Percentiles rank a stretch among this genome's conserved stretches.
phyloP scores from a whole-genome alignment of 2,797 vertebrate genomes.

The Todus mexicanus region DNA sequence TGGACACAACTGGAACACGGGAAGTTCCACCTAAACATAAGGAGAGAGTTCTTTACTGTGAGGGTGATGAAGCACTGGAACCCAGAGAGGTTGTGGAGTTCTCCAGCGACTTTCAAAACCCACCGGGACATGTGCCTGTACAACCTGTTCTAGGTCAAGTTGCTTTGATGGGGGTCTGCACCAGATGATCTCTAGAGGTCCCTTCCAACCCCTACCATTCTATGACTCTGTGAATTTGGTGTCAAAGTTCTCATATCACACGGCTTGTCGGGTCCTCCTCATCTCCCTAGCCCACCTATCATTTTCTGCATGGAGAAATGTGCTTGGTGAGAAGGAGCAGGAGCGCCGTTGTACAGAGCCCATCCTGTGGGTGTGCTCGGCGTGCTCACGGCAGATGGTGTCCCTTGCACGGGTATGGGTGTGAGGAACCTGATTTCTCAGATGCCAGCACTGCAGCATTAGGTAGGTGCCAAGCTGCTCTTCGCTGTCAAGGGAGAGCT shows the following conservation, averaged over 20 bases:
- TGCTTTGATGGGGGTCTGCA: neutral
- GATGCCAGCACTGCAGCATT: neutral
- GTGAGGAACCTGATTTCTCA: neutral
- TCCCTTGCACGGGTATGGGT: accelerated
- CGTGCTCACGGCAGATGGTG: neutral
- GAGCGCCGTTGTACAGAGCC: neutral
- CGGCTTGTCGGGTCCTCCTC: neutral
- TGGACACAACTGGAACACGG: no score
- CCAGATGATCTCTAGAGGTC: neutral
- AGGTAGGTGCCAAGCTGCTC: neutral
- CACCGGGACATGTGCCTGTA: no score
- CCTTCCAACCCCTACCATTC: neutral
- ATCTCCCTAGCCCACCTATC: neutral
- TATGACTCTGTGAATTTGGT: neutral
- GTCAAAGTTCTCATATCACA: neutral
- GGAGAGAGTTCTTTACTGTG: no score
- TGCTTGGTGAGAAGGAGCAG: accelerated
- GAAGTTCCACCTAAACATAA: no score
- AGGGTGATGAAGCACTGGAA: no score
- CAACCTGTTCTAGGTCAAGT: no score
- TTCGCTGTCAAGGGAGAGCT: neutral
- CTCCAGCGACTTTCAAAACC: no score
- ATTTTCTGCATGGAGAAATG: neutral
- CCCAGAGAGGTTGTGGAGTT: no score
- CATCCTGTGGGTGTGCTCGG: accelerated